Evolutionary conservation across 2,888 invertebrate species (phyloP), one percentile per base, ranked within the genome.

Genomic region (Acanthosepion pharaonis): DNA sequence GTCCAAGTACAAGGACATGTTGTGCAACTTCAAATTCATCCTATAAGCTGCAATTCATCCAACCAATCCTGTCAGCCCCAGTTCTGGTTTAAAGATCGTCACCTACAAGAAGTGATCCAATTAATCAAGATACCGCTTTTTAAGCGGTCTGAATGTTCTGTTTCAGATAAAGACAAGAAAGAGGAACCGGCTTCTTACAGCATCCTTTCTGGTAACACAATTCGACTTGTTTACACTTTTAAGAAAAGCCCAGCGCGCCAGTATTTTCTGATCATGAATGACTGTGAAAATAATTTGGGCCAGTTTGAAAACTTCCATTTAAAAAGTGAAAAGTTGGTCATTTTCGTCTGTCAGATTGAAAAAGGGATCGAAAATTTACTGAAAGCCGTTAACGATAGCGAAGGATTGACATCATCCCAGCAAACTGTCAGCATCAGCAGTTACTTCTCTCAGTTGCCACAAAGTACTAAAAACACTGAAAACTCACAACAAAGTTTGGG

Each of bases 11-110:
- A 33, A 53, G 48, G n/a, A 18, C 28, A 93, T n/a, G 93, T 53
- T 51, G 51, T 93, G 28, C 93, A 93, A n/a, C 93, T 93, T 51
- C 93, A 93, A 33, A 49, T 93, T 33, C 93, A 93, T 11, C 53
- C 93, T 15, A 93, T 93, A n/a, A 93, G 28, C 53, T 6, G 23
- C 28, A 18, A 5, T 9, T 4, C 51, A 4, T 9, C 93, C 0
- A 93, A 51, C 15, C 51, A 53, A 18, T 5, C 93, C 8, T 49
- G n/a, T 11, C 18, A 4, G 8, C 8, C 53, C 15, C 42, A 93
- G 28, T 93, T 53, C 51, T 93, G 93, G 93, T 93, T 93, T 48
- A 53, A n/a, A n/a, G 93, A 93, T 23, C 93, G 93, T 5, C 93
- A 93, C 53, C 93, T 93, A 1, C 93, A 93, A 49, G 93, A 93